Evolutionary conservation across 2,797 vertebrate genomes (phyloP).

Genomic region (Vipera latastei): DNA sequence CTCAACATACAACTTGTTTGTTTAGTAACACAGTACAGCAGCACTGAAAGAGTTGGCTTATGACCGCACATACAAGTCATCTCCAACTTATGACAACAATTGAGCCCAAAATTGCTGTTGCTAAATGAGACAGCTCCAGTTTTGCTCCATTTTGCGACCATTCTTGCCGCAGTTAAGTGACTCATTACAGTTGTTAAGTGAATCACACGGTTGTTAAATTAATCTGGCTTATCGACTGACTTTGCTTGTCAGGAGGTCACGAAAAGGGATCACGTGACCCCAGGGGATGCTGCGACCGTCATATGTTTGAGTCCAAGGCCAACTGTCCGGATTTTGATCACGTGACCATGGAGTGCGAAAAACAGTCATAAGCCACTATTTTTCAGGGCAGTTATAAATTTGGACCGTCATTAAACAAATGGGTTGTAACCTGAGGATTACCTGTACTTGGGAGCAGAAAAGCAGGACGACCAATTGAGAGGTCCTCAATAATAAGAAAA

Average conservation of each 20-base stretch:
- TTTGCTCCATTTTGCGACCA: neutral
- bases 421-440: neutral
- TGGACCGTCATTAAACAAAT: neutral
- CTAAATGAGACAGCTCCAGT: neutral
- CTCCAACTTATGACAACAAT: neutral
- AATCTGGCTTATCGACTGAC: neutral
- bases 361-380: neutral
- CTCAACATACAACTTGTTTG: neutral
- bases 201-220: neutral
- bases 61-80: neutral
- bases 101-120: neutral
- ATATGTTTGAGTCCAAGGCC: neutral
- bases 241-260: neutral
- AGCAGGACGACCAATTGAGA: neutral
- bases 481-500: no score
- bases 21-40: neutral
- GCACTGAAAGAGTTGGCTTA: neutral
- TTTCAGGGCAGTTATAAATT: neutral
- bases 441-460: neutral
- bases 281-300: neutral
- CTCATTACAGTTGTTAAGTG: neutral
- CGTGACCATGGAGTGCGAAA: neutral
- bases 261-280: neutral
- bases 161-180: neutral
- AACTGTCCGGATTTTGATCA: neutral